Percentiles rank a stretch among this genome's conserved stretches.
These are phyloP conservation scores for Seriola dumerili DNA, from an alignment of 2,113 vertebrate genomes.

Conservation along the genomic window DNA sequence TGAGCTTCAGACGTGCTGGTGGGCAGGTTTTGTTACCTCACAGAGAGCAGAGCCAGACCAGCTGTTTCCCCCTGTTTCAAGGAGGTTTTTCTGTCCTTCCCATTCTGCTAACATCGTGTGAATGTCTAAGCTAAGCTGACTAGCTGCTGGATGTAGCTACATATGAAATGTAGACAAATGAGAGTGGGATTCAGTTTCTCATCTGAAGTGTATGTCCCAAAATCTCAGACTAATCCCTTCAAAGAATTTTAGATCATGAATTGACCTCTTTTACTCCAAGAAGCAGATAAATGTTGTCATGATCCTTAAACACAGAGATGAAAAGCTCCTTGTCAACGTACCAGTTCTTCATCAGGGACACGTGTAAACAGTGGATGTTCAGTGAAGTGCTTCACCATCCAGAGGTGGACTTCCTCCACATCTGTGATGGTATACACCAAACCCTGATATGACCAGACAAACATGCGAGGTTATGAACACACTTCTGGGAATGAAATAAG, in stretches of 20 bases:
- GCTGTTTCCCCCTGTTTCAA: too few species aligned
- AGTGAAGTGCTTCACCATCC: constrained; percentile 92
- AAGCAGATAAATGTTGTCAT: constrained; percentile 2
- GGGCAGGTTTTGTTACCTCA: too few species aligned
- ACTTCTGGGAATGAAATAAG: constrained; percentile 7
- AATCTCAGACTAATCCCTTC: too few species aligned
- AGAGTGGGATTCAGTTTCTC: not conserved
- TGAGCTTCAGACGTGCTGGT: too few species aligned
- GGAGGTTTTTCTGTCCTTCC: too few species aligned
- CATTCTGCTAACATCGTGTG: too few species aligned
- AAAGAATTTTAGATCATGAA: not conserved
- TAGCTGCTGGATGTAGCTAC: too few species aligned
- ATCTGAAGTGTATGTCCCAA: not conserved
- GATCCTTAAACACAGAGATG: constrained; percentile 26
- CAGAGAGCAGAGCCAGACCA: too few species aligned
- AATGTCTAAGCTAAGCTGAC: too few species aligned
- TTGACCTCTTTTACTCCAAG: not conserved
- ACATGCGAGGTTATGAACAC: constrained; percentile 42
- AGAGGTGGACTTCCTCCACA: constrained; percentile 90
- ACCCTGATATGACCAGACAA: constrained; percentile 81
- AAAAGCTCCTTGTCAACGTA: constrained; percentile 69
- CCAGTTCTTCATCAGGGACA: constrained; percentile 89
- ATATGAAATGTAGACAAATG: not conserved
- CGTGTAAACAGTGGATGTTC: constrained; percentile 90
- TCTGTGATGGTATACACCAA: constrained; percentile 93